These are phyloP conservation scores for Apis florea DNA, from an alignment of 1,140 invertebrate species.

Conservation along the genomic window DNA sequence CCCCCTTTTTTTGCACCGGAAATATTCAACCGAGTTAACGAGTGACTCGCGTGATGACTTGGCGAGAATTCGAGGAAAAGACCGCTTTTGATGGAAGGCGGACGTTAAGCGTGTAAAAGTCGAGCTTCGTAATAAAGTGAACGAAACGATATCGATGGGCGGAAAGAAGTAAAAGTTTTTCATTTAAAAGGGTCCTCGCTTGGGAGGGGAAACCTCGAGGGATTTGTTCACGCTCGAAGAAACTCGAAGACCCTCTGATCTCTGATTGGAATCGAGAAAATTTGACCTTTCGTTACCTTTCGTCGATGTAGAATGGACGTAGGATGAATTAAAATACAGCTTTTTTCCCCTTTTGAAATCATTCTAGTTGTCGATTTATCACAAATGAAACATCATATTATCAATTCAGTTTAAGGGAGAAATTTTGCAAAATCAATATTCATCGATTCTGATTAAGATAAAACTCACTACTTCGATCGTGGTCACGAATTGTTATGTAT, in stretches of 20 bases:
- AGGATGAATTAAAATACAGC: too few relatives aligned
- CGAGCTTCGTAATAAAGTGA: background rate
- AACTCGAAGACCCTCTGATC: background rate
- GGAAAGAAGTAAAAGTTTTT: background rate
- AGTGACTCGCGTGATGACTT: background rate
- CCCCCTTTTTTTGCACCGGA: background rate
- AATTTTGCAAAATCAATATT: too few relatives aligned
- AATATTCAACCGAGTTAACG: background rate
- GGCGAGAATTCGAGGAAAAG: background rate
- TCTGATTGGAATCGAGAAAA: too few relatives aligned
- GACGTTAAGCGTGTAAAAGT: background rate
- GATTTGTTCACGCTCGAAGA: background rate
- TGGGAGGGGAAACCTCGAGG: background rate
- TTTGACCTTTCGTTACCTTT: too few relatives aligned
- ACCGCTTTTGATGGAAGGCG: background rate
- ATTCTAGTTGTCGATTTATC: too few relatives aligned
- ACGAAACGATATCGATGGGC: background rate
- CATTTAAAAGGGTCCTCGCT: background rate
- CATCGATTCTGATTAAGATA: too few relatives aligned
- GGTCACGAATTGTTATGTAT: too few relatives aligned
- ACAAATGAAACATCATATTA: too few relatives aligned
- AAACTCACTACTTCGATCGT: too few relatives aligned
- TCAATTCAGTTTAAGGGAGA: too few relatives aligned
- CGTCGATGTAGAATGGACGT: too few relatives aligned
- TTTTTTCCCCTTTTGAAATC: too few relatives aligned